These are phyloP conservation scores for Acipenser ruthenus DNA, from an alignment of 2,797 vertebrate species.

Conservation along the genomic window DNA sequence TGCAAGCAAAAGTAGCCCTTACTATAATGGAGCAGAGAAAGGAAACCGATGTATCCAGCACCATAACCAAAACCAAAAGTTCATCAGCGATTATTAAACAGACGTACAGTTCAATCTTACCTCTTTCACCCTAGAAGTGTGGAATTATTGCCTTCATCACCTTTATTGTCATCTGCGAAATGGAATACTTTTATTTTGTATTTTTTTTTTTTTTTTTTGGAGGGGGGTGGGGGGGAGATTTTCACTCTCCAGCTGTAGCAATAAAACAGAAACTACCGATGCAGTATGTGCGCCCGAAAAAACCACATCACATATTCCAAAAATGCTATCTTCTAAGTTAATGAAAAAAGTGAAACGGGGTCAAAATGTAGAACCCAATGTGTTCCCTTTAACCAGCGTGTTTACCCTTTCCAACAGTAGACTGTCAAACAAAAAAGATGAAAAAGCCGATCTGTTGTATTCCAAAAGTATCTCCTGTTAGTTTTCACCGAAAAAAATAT, in stretches of 20 bases:
- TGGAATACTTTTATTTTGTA: constrained; percentile 44
- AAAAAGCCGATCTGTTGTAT: constrained; percentile 12
- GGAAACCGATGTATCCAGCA: neutral
- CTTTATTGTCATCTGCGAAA: constrained; percentile 51
- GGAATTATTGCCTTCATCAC: constrained; percentile 72
- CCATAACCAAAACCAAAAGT: constrained; percentile 7
- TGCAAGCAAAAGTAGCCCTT: too few relatives aligned
- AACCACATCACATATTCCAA: constrained; percentile 19
- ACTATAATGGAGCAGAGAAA: too few relatives aligned
- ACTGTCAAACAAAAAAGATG: constrained; percentile 17
- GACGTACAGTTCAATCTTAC: constrained; percentile 23
- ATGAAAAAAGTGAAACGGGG: constrained; percentile 12
- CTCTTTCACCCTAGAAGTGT: constrained; percentile 66
- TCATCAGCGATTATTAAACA: neutral
- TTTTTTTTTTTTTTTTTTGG: too few relatives aligned
- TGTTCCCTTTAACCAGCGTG: constrained; percentile 28
- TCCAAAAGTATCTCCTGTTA: constrained; percentile 17
- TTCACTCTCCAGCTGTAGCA: constrained; percentile 11
- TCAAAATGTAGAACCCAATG: constrained; percentile 16
- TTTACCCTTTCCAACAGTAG: constrained; percentile 30
- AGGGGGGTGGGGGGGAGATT: neutral
- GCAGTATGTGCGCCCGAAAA: constrained; percentile 19
- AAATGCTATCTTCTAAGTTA: constrained; percentile 2
- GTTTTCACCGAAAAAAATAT: constrained; percentile 17
- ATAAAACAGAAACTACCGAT: constrained; percentile 16